Evolutionary conservation across 1,140 invertebrate species (phyloP).

Genomic region (Heliconius hermathena): DNA sequence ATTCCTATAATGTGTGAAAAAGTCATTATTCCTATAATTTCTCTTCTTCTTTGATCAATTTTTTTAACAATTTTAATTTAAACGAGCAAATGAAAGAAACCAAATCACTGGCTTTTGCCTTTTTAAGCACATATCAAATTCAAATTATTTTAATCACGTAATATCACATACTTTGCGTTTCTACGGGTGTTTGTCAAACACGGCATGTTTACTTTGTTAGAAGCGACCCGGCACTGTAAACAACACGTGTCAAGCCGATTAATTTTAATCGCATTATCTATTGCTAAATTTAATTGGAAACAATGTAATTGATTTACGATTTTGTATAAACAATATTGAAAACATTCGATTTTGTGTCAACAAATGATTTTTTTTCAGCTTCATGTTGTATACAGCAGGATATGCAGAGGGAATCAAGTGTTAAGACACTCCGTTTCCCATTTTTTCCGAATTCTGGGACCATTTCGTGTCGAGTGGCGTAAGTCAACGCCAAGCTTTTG

Average conservation of each 20-base stretch:
- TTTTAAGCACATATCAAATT: neutral
- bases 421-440: too few species aligned
- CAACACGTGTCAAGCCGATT: slow-evolving; percentile 52
- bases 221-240: slow-evolving; percentile 52
- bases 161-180: slow-evolving; percentile 25
- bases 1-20: too few species aligned
- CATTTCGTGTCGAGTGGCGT: too few species aligned
- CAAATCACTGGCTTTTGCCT: neutral
- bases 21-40: too few species aligned
- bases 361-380: too few species aligned
- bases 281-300: slow-evolving; percentile 13
- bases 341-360: neutral
- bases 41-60: too few species aligned
- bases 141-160: slow-evolving; percentile 3
- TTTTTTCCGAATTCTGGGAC: too few species aligned
- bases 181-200: slow-evolving; percentile 26
- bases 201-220: slow-evolving; percentile 57
- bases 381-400: too few species aligned
- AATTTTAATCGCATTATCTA: slow-evolving; percentile 38
- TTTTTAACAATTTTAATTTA: neutral
- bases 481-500: too few species aligned
- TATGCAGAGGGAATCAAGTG: too few species aligned
- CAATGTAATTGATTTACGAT: neutral
- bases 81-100: neutral
- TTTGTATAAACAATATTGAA: slow-evolving; percentile 15